A percentile compares a stretch with the other conserved stretches of the same genome.
phyloP scores from a whole-genome alignment of 2,797 vertebrate genomes.

The Naso thynnoides region DNA sequence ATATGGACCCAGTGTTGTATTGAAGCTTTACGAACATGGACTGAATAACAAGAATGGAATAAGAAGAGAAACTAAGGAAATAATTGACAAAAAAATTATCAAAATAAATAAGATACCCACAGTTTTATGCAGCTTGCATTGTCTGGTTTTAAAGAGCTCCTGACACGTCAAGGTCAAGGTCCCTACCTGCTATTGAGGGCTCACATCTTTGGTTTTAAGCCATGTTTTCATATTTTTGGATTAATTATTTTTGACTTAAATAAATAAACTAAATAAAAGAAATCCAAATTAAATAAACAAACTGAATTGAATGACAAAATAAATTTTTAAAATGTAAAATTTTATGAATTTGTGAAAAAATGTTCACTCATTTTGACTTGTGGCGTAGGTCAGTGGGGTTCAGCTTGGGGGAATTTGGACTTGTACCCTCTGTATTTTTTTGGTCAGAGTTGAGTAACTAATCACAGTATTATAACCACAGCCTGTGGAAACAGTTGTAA shows the following conservation, averaged over 20 bases:
- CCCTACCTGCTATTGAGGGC: not conserved
- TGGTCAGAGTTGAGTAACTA: not conserved
- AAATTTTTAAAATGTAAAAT: not conserved
- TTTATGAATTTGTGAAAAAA: not conserved
- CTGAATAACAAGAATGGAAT: slow-evolving; percentile 24
- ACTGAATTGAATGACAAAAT: not conserved
- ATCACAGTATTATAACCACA: not conserved
- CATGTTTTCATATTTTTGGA: not conserved
- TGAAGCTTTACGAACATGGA: slow-evolving; percentile 33
- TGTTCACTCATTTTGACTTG: not conserved
- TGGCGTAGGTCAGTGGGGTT: slow-evolving; percentile 5
- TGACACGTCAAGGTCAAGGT: not conserved
- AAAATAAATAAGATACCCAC: slow-evolving; percentile 26
- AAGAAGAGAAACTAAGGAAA: slow-evolving; percentile 30
- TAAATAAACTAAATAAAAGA: not conserved
- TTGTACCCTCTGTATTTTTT: not conserved
- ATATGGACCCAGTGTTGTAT: slow-evolving; percentile 27
- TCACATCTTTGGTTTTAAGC: not conserved
- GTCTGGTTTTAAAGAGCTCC: slow-evolving; percentile 21
- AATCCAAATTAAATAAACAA: not conserved
- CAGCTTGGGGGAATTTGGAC: not conserved
- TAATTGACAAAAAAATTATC: slow-evolving; percentile 25
- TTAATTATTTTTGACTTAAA: not conserved
- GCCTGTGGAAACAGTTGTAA: not conserved
- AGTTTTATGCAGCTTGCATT: slow-evolving; percentile 4